Evolutionary conservation across 2,888 invertebrate species (phyloP).

Genomic region (Cataglyphis altisquamis): DNA sequence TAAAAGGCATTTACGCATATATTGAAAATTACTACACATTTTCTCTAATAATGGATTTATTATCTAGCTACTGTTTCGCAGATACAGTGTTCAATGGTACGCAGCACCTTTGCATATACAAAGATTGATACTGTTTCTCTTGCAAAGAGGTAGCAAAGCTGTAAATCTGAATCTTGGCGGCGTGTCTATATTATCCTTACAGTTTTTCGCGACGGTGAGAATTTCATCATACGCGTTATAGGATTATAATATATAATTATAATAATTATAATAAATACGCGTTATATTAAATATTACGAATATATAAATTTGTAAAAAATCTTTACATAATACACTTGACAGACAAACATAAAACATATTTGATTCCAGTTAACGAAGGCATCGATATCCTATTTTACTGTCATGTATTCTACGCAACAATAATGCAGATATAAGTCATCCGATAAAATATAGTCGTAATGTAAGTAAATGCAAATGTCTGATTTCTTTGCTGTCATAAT

Average conservation of each 20-base stretch:
- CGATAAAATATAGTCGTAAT: background rate
- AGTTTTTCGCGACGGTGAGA: slow-evolving; percentile 12
- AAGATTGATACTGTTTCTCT: slow-evolving; percentile 8
- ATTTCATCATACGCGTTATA: background rate
- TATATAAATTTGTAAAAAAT: background rate
- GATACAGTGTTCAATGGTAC: slow-evolving; percentile 1
- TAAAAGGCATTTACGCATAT: background rate
- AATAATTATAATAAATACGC: too few species aligned
- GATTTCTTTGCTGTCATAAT: background rate
- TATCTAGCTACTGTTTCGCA: background rate
- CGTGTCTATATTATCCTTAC: background rate
- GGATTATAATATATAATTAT: background rate
- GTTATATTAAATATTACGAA: background rate
- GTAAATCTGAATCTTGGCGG: background rate
- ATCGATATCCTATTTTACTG: slow-evolving; percentile 18
- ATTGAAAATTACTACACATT: background rate
- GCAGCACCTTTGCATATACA: background rate
- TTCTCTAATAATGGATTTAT: background rate
- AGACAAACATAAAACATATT: background rate
- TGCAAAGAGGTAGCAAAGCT: slow-evolving; percentile 11
- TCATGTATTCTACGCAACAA: background rate
- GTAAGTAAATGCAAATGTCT: background rate
- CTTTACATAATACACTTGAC: background rate
- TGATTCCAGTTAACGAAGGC: background rate
- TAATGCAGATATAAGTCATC: background rate